Evolutionary conservation across 2,888 invertebrate species (phyloP), one percentile per base, ranked within the genome.

Genomic region (Sialis fuliginosa): DNA sequence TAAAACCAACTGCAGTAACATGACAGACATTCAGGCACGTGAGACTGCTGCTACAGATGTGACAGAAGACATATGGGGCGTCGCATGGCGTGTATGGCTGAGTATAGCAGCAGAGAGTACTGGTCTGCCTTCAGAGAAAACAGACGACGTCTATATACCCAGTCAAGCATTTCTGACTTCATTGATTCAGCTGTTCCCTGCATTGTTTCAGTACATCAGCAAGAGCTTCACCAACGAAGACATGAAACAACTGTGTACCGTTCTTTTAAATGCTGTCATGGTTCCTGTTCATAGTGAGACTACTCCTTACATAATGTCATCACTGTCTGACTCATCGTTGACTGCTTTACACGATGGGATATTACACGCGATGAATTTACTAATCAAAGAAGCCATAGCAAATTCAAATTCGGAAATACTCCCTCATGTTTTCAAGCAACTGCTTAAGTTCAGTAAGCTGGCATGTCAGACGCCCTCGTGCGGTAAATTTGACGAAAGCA

Each of bases 151-250:
- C n/a, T 92, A 90, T 67, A 77, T 91, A 49, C 93, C 96, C 1
- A 88, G 91, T 22, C 88, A 95, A 59, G 85, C 87, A 51, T 97
- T 93, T 70, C 74, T 97, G 47, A 92, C 93, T 0, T 89, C 95
- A 0, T 71, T 96, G 10, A 84, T 96, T 53, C 93, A 95, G 66
- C 92, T 95, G 60, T 96, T 97, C 65, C 93, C 95, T 5, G 83
- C 86, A 49, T 81, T 97, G 49, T 96, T 93, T 68, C 87, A 86
- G 54, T 89, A 91, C 58, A 86, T 93, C 47, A 62, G 61, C 53
- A 54, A 13, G 54, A 77, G 75, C 48, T 81, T 84, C 61, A 74
- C 72, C 0, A 66, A 77, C 1, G 68, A 74, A 0, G 92, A 93
- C 67, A 77, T 93, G 52, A 75, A 79, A 53, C 81, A 82, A 58